A percentile compares a stretch with the other conserved stretches of the same genome.
Conservation (phyloP, 1,140 invertebrate genomes). For the Pinna nobilis region DNA sequence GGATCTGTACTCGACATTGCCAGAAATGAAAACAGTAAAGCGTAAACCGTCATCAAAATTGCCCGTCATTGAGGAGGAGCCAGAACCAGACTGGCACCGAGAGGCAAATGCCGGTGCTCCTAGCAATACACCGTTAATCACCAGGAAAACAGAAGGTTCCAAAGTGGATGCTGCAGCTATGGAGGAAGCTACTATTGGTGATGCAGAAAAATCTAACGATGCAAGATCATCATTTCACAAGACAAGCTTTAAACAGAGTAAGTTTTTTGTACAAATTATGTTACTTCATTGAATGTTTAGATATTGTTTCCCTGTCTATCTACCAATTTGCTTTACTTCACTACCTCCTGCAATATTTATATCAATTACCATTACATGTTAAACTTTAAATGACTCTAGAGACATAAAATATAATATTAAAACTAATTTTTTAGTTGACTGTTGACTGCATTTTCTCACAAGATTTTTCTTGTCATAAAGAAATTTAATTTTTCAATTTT, state of each 20-base stretch:
- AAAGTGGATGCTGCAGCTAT: conserved; percentile 36
- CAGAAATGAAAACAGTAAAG: conserved; percentile 92
- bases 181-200: conserved; percentile 44
- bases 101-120: conserved; percentile 33
- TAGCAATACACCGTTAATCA: conserved; percentile 33
- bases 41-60: conserved; percentile 74
- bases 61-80: conserved; percentile 65
- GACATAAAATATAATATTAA: too few relatives aligned
- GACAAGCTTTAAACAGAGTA: conserved; percentile 70
- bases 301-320: neutral
- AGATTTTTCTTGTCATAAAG: too few relatives aligned
- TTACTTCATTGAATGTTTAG: neutral
- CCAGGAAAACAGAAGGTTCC: neutral
- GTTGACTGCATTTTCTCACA: too few relatives aligned
- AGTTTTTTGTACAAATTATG: conserved; percentile 30
- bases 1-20: conserved; percentile 94
- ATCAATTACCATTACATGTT: too few relatives aligned
- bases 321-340: neutral
- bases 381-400: too few relatives aligned
- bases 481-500: too few relatives aligned
- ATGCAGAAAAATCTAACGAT: neutral
- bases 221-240: conserved; percentile 63
- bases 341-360: too few relatives aligned
- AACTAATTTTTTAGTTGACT: too few relatives aligned
- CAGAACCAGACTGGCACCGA: conserved; percentile 43